A percentile compares a stretch with the other conserved stretches of the same genome.
Conservation (phyloP, 2,888 invertebrate species). For the Protodeltote pygarga region DNA sequence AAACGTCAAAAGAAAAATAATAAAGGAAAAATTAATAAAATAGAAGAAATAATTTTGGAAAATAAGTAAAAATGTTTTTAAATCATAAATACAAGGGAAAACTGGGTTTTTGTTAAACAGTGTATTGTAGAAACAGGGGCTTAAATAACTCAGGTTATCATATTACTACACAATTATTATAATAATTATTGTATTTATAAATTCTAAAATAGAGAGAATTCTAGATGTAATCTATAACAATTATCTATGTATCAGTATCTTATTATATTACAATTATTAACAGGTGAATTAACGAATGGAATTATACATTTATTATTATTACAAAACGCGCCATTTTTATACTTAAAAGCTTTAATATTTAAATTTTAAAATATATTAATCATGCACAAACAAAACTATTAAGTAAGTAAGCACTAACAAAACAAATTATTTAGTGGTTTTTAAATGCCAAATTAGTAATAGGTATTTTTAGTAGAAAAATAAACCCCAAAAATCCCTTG, state of each 20-base stretch:
- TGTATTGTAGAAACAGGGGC: too few species aligned
- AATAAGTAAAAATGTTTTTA: too few species aligned
- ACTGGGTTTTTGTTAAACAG: too few species aligned
- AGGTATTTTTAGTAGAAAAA: too few species aligned
- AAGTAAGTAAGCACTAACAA: too few species aligned
- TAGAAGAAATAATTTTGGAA: too few species aligned
- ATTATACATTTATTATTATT: background rate
- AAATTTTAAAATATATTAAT: conserved; percentile 1
- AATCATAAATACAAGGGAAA: too few species aligned
- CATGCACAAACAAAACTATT: conserved; percentile 1
- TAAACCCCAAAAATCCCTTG: too few species aligned
- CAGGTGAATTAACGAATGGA: background rate
- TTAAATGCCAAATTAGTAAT: too few species aligned
- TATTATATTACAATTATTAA: background rate
- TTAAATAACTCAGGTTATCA: background rate
- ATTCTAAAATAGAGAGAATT: conserved; percentile 28
- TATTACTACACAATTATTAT: conserved; percentile 21
- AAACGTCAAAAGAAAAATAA: too few species aligned
- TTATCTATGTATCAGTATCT: conserved; percentile 11
- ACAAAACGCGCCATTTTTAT: background rate
- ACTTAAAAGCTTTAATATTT: background rate
- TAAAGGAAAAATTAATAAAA: too few species aligned
- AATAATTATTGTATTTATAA: conserved; percentile 17
- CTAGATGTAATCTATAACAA: conserved; percentile 6
- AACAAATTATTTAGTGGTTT: too few species aligned